A percentile compares a stretch with the other conserved stretches of the same genome.
phyloP scores from a whole-genome alignment of 2,113 vertebrate species.

The Otolemur garnettii region DNA sequence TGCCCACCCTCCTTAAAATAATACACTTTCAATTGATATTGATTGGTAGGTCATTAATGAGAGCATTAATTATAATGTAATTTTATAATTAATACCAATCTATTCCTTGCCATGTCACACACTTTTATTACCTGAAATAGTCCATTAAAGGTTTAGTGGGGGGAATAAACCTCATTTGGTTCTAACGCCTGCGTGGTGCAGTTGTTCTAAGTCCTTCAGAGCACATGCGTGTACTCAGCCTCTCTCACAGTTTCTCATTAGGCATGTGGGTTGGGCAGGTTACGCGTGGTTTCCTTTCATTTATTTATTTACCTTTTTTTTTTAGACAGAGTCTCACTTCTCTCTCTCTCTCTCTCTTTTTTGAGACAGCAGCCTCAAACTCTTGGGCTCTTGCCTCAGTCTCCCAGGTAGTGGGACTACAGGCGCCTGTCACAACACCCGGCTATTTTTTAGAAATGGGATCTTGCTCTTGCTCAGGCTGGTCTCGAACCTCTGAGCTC shows the following conservation, averaged over 20 bases:
- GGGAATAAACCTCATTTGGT: not conserved
- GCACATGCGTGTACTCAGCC: not conserved
- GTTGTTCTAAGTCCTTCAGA: constrained; percentile 24
- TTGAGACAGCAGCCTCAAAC: too few relatives aligned
- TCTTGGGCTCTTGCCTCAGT: too few relatives aligned
- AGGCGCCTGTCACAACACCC: too few relatives aligned
- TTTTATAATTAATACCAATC: constrained; percentile 78
- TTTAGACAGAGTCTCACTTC: too few relatives aligned
- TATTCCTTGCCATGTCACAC: constrained; percentile 68
- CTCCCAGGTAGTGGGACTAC: too few relatives aligned
- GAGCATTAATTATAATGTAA: constrained; percentile 67
- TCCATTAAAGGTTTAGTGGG: not conserved
- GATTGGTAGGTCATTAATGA: constrained; percentile 79
- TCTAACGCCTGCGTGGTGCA: constrained; percentile 23
- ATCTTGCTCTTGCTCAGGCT: too few relatives aligned
- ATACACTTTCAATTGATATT: constrained; percentile 85
- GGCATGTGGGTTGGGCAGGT: not conserved
- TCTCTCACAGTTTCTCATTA: not conserved
- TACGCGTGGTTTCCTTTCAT: not conserved
- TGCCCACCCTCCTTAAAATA: constrained; percentile 82
- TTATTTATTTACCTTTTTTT: too few relatives aligned
- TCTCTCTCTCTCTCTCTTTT: too few relatives aligned
- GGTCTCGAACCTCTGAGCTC: too few relatives aligned
- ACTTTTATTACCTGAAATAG: constrained; percentile 77
- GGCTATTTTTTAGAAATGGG: too few relatives aligned